Conservation (phyloP, 2,888 invertebrate genomes). For the Hartigia nigra region DNA sequence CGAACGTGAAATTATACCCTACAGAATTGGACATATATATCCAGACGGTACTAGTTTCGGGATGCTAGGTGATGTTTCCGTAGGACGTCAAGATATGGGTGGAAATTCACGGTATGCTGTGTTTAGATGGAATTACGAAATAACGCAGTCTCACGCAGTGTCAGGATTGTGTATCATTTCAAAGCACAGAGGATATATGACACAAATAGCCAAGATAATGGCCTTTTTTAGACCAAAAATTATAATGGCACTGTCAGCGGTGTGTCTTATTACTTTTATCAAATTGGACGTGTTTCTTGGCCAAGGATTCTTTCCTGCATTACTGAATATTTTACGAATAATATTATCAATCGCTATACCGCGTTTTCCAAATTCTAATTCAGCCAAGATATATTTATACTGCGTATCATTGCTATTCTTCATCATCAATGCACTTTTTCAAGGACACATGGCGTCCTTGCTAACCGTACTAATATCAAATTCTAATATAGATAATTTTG, state of each 20-base stretch:
- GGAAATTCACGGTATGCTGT: constrained; percentile 32
- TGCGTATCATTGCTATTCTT: constrained; percentile 25
- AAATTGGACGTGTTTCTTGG: constrained; percentile 17
- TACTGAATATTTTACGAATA: constrained; percentile 32
- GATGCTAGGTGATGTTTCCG: constrained; percentile 31
- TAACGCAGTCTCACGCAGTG: constrained; percentile 39
- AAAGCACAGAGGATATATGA: constrained; percentile 14
- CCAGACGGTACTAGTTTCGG: constrained; percentile 9
- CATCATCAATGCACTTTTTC: constrained; percentile 31
- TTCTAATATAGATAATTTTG: constrained; percentile 26
- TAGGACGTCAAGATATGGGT: constrained; percentile 35
- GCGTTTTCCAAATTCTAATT: constrained; percentile 14
- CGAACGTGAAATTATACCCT: constrained; percentile 9
- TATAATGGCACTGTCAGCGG: neutral
- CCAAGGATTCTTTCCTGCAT: constrained; percentile 15
- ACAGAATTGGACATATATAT: constrained; percentile 3
- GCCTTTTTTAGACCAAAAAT: constrained; percentile 23
- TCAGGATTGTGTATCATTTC: constrained; percentile 38
- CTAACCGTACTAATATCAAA: constrained; percentile 27
- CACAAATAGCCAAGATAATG: constrained; percentile 28
- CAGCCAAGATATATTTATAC: constrained; percentile 28
- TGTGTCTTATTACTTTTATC: constrained; percentile 11
- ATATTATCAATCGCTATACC: constrained; percentile 26
- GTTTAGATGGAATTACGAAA: constrained; percentile 31
- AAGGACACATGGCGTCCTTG: constrained; percentile 34